Percentiles rank a stretch among this genome's conserved stretches.
These are phyloP conservation scores for Drosophila infuscata DNA, from an alignment of 2,888 invertebrate species.

Conservation along the genomic window DNA sequence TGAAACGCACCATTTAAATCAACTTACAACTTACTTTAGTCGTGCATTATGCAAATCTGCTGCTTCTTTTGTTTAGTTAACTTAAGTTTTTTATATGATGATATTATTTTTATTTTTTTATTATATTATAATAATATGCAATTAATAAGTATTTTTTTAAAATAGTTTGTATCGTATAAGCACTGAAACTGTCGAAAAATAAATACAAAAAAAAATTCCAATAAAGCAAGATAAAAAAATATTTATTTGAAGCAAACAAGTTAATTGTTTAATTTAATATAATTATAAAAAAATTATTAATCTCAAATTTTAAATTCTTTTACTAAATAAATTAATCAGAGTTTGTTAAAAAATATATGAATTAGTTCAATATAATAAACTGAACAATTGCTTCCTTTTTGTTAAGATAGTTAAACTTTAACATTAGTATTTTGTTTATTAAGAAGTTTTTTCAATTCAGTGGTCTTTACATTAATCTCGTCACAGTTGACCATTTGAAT, in stretches of 20 bases:
- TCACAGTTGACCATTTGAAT: not conserved
- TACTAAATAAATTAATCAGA: not conserved
- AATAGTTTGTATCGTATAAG: not conserved
- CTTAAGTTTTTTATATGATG: too few species aligned
- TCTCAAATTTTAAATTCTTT: not conserved
- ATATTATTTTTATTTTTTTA: not conserved
- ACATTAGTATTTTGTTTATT: not conserved
- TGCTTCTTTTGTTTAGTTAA: rapidly evolving
- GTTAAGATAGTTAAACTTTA: not conserved
- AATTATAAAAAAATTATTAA: not conserved
- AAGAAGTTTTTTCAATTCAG: not conserved
- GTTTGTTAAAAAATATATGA: not conserved
- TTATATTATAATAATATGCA: not conserved
- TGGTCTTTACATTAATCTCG: not conserved
- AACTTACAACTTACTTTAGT: not conserved
- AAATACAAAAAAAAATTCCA: not conserved
- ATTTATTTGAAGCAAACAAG: not conserved
- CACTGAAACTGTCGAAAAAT: not conserved
- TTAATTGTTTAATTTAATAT: not conserved
- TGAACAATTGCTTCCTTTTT: not conserved
- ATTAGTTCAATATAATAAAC: too few species aligned
- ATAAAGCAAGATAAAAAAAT: too few species aligned
- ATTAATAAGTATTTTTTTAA: not conserved
- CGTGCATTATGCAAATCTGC: too few species aligned
- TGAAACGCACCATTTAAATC: not conserved